Conservation (phyloP, 2,797 vertebrate species). For the Liparis tanakae region DNA sequence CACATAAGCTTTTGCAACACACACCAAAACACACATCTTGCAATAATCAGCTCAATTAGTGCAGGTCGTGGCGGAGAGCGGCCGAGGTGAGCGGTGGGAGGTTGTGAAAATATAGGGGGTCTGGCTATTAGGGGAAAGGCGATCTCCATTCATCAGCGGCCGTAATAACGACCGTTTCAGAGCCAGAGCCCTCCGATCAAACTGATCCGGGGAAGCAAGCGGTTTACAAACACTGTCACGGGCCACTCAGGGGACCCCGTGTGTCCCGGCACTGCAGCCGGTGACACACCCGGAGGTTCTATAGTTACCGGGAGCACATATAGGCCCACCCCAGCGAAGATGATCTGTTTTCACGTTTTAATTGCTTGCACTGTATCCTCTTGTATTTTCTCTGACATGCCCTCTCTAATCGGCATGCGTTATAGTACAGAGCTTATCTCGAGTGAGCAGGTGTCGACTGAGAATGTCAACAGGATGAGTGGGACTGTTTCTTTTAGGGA, state of each 20-base stretch:
- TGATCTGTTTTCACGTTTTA: constrained; percentile 7
- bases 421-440: neutral
- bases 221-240: constrained; percentile 92
- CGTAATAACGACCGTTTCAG: constrained; percentile 84
- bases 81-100: constrained; percentile 90
- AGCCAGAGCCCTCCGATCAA: constrained; percentile 83
- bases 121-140: constrained; percentile 90
- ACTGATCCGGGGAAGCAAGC: constrained; percentile 88
- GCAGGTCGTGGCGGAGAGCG: constrained; percentile 88
- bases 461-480: neutral
- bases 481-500: neutral
- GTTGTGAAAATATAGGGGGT: constrained; percentile 91
- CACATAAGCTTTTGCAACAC: constrained; percentile 37
- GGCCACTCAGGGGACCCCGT: constrained; percentile 78
- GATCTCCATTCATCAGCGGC: constrained; percentile 92
- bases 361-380: neutral
- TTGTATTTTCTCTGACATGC: neutral
- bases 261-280: constrained; percentile 73
- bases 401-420: neutral
- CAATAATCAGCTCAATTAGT: constrained; percentile 94
- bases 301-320: neutral
- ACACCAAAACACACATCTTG: constrained; percentile 86
- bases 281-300: constrained; percentile 46
- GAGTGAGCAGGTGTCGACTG: constrained; percentile 15
- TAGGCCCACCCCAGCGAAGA: neutral